phyloP scores from a whole-genome alignment of 2,888 invertebrate genomes.

The Heterodera filipjevi region DNA sequence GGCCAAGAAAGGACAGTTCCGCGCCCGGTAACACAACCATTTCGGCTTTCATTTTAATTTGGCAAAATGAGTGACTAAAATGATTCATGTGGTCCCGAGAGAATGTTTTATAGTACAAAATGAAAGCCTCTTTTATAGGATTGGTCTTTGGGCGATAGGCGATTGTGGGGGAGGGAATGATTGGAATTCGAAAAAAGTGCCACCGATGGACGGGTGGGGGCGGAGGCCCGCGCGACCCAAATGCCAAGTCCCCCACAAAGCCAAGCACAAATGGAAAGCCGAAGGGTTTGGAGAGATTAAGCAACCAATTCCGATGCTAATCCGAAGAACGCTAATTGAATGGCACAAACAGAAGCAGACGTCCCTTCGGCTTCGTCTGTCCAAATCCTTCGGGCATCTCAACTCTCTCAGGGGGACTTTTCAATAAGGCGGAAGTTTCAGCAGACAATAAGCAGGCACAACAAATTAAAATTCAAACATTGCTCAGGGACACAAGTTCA shows the following conservation, averaged over 20 bases:
- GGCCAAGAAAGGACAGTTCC: not conserved
- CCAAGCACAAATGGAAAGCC: not conserved
- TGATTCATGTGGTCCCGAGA: not conserved
- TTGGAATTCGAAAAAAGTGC: not conserved
- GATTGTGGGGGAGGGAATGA: not conserved
- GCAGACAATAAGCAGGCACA: not conserved
- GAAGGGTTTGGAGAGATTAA: not conserved
- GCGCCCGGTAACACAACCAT: not conserved
- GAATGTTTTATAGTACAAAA: not conserved
- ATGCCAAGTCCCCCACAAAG: not conserved
- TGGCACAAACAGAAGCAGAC: not conserved
- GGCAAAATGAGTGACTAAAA: not conserved
- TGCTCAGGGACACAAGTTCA: not conserved
- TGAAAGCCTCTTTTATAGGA: not conserved
- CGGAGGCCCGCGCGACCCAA: not conserved
- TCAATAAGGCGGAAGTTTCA: not conserved
- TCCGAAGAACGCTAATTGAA: constrained; percentile 16
- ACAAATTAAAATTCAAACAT: not conserved
- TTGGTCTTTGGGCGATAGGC: not conserved
- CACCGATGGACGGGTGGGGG: not conserved
- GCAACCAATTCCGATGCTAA: not conserved
- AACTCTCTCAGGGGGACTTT: not conserved
- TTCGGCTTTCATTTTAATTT: not conserved
- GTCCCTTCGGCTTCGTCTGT: not conserved
- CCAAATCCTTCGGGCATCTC: not conserved